Base-by-base conservation (phyloP, 2,797 vertebrate species). In the Alectoris magna region DNA sequence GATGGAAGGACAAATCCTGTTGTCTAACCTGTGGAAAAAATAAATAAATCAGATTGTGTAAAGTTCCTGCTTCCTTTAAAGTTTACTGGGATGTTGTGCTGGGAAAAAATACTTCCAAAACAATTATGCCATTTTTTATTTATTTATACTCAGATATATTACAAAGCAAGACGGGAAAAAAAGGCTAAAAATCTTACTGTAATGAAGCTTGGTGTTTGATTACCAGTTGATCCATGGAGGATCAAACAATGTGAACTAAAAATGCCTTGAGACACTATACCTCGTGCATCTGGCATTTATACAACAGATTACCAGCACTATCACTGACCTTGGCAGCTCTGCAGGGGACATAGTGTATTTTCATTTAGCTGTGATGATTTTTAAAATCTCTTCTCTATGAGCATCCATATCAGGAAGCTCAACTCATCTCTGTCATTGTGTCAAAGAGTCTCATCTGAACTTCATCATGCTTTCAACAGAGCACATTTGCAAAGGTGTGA, bases 321-420 rank as follows among this genome's bases (percentile, higher is more conserved):
- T 95, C 62, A 89, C 82, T 94, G 97, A 97, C 97, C 97, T 97
- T 97, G 96, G 83, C 91, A 94, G 88, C 72, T 34, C 93, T 93
- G 93, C 91, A 96, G 87, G 82, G 96, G 93, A 94, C 87, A 94
- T 38, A 51, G 72, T 92, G 76, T 95, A 80, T 94, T 95, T 96
- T 96, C 92, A 97, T 93, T 96, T 94, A 93, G 71, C 86, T 92
- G 93, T 96, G 87, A 1, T 64, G 71, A 91, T 92, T 93, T 96
- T 92, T 36, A 91, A 96, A 96, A 90, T 91, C 88, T 96, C 96
- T 94, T 95, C 93, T 73, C 96, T 96, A 76, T 91, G 95, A 22
- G 10, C 87, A 90, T 84, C 88, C 29, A 11, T 87, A 96, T 92
- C 91, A 96, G 49, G 93, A 97, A 87, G 49, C 69, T 85, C 77